Base-by-base conservation (phyloP, 2,113 vertebrate species). In the Dunckerocampus dactyliophorus region DNA sequence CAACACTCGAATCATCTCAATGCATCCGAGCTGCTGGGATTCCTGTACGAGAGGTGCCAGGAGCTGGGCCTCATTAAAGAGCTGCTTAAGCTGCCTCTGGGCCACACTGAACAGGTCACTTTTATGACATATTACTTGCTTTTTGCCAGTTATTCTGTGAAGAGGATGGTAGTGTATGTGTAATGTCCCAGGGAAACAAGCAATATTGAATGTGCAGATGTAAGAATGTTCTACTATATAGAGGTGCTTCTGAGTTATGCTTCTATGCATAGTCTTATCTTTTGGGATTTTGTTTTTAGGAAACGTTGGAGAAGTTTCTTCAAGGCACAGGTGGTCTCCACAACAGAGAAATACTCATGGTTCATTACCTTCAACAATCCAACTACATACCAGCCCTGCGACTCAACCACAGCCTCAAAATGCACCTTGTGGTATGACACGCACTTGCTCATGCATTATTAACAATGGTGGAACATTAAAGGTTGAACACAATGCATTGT, bases 11-110 rank as follows among this genome's bases (percentile, higher is more conserved):
- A 84, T 0, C 88, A 81, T 52, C 47, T 93, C 24, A 95, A 94
- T 46, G 39, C 88, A 37, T 85, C 92, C 39, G 93, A 94, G 60
- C 85, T 98, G 69, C 74, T 97, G 3, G 89, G 83, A 51, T 93
- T 95, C 64, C 65, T 91, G 8, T 97, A 92, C 65, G 92, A 95
- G 84, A 89, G 85, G 47, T 98, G 95, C 77, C 95, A 94, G 83
- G 95, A 95, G 48, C 87, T 93, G 72, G 92, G 92, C 19, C 89
- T 98, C 39, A 94, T 95, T 88, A 94, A 94, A 76, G 94, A 97
- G 63, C 89, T 99, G 52, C 80, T 99, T 66, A 96, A 95, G 77
- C 87, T 99, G 0, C 95, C 94, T 0, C 92, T 99, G 57, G 89
- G 89, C 46, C 77, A 86, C 61, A 85, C 70, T 16, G 97, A 99